phyloP scores from a whole-genome alignment of 1,140 invertebrate genomes.

The Artemia franciscana region DNA sequence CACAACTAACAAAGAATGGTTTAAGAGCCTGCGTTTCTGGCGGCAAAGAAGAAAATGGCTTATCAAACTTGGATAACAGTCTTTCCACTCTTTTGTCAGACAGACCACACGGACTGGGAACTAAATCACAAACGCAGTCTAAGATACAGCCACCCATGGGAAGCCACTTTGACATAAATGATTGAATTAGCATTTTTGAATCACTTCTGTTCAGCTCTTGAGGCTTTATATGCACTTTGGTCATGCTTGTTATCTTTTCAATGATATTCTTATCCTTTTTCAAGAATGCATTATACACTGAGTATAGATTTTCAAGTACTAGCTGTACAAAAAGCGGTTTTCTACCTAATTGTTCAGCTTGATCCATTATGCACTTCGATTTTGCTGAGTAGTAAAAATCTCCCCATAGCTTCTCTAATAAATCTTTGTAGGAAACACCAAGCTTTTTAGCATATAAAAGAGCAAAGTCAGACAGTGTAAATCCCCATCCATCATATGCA shows the following conservation, averaged over 20 bases:
- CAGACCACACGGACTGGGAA: slow-evolving; percentile 59
- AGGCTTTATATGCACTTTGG: slow-evolving; percentile 48
- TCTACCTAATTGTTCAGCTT: slow-evolving; percentile 82
- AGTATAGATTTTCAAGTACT: slow-evolving; percentile 81
- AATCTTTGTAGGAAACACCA: slow-evolving; percentile 28
- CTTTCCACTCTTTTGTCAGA: slow-evolving; percentile 46
- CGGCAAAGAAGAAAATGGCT: slow-evolving; percentile 40
- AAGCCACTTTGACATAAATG: slow-evolving; percentile 66
- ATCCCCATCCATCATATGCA: slow-evolving; percentile 93
- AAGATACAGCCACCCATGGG: slow-evolving; percentile 29
- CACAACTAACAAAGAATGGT: slow-evolving; percentile 45
- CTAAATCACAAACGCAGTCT: slow-evolving; percentile 49
- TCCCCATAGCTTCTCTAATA: slow-evolving; percentile 72
- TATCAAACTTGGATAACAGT: slow-evolving; percentile 41
- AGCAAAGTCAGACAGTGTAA: slow-evolving; percentile 59
- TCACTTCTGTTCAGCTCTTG: slow-evolving; percentile 58
- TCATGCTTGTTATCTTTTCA: slow-evolving; percentile 49
- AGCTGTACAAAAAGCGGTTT: slow-evolving; percentile 89
- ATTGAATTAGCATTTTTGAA: slow-evolving; percentile 45
- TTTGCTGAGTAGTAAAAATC: slow-evolving; percentile 80
- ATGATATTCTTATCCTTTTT: slow-evolving; percentile 52
- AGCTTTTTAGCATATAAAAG: slow-evolving; percentile 57
- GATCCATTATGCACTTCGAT: slow-evolving; percentile 60
- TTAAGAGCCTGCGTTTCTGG: slow-evolving; percentile 44
- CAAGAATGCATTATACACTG: slow-evolving; percentile 59